These are phyloP conservation scores for Alcedo quadribrachys DNA, from an alignment of 2,797 vertebrate genomes.

Conservation along the genomic window DNA sequence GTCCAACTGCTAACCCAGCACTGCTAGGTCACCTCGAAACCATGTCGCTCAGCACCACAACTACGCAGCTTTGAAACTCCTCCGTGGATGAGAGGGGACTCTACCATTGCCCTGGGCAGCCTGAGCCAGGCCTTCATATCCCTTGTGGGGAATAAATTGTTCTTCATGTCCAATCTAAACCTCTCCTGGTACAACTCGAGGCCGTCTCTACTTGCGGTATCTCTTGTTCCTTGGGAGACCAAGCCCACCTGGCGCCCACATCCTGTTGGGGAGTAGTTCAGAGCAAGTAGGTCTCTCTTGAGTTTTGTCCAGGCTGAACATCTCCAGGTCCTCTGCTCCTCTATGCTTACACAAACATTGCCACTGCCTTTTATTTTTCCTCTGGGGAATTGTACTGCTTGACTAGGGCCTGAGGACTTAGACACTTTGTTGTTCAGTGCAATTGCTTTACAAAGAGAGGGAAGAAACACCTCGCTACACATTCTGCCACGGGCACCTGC, in stretches of 20 bases:
- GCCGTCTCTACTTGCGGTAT: background rate
- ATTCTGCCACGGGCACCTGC: too few species aligned
- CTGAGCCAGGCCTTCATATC: background rate
- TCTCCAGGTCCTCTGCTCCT: background rate
- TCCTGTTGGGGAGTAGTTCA: background rate
- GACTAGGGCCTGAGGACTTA: accelerated
- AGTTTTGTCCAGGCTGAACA: background rate
- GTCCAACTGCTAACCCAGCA: background rate
- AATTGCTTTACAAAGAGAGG: background rate
- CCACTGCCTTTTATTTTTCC: too few species aligned
- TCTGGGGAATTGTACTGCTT: background rate
- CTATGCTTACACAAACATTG: background rate
- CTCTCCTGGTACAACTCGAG: background rate
- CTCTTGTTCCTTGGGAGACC: background rate
- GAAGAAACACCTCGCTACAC: too few species aligned
- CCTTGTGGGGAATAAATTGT: background rate
- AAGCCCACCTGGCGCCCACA: background rate
- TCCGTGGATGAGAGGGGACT: background rate
- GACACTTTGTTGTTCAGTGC: too few species aligned
- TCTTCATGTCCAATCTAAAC: background rate
- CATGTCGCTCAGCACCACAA: background rate
- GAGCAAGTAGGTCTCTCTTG: background rate
- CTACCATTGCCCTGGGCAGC: background rate
- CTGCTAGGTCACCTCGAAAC: background rate
- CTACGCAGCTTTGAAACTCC: background rate